Base-by-base conservation (phyloP, 64 coral and sea anemone genomes). In the Hydrozoanthus tunicans region DNA sequence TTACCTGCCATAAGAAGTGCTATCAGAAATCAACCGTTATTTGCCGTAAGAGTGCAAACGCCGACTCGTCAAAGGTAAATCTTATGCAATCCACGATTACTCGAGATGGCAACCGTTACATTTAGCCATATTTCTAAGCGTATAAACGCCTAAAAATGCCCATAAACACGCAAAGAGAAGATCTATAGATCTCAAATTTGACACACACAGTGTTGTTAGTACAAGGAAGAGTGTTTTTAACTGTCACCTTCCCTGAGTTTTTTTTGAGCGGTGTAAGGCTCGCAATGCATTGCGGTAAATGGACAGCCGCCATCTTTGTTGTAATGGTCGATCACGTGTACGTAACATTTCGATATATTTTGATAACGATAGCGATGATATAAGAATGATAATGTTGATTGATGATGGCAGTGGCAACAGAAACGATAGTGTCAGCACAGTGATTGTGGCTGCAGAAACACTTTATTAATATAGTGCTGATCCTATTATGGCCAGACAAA, bases 1-100 rank as follows among this genome's bases (percentile, higher is more conserved):
- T 95, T 86, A 95, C 94, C 6, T 99, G 97, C 83, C 97, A 99
- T 73, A 99, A 99, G 79, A 93, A 95, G 61, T 99, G 97, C 81
- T 91, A 99, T 75, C 73, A 79, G 13, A 99, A 99, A 57, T 94
- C 92, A 70, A 77, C 90, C 2, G 90, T 86, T 32, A 89, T 84
- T 17, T 96, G 94, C 61, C 74, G 91, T 4, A 90, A 93, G 64
- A 90, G 91, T 58, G 51, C 65, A 26, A 52, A 54, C 23, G 77
- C 62, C 0, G 68, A 82, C 60, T 70, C 89, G 61, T 81, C 80
- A 5, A 98, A 93, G 17, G 77, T 80, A 56, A 93, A 82, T 20
- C 62, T 88, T 86, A 95, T 75, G 59, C 32, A 43, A 43, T 43
- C 32, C 32, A 43, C 32, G 32, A 43, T 43, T 43, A 43, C 32